Base-by-base conservation (phyloP, 2,888 invertebrate species). In the Plagiodera versicolora region DNA sequence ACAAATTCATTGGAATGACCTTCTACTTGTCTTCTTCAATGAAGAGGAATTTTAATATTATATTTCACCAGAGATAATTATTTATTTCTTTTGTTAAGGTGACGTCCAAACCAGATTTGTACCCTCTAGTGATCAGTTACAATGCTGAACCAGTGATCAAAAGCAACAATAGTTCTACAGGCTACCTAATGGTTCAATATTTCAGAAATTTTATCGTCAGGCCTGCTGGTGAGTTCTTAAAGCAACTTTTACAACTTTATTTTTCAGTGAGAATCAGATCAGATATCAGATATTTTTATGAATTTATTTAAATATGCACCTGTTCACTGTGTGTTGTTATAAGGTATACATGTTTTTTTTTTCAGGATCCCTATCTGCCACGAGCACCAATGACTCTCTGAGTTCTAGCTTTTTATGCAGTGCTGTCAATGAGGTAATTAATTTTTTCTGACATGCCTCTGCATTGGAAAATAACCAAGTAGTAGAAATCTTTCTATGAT, bases 381-480 rank as follows among this genome's bases (percentile, higher is more conserved):
- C 92, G 65, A 93, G 92, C 81, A 93, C 92, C 67, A 87, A 91
- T 71, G 93, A 93, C 80, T 93, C 92, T 69, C 84, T 93, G 73
- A 92, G 89, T 81, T 93, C 92, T 72, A 92, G 91, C 83, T 92
- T 90, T 81, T 88, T 92, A 80, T 92, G 92, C 81, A 92, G 88
- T 78, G 87, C 91, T 74, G 87, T 90, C 68, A 92, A 92, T 82
- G 92, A 93, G 83, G 89, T 89, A 68, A 82, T 50, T 50, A 16
- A 24, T 14, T 19, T 10, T 24, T 30, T 53, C n/a, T 16, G 24
- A 30, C 45, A n/a, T n/a, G n/a, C n/a, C n/a, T n/a, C n/a, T n/a
- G n/a, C n/a, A n/a, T n/a, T n/a, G n/a, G n/a, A n/a, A n/a, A n/a
- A n/a, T n/a, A n/a, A n/a, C n/a, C n/a, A n/a, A n/a, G n/a, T n/a